Conservation (phyloP, 2,113 vertebrate species). For the Lagenorhynchus albirostris region DNA sequence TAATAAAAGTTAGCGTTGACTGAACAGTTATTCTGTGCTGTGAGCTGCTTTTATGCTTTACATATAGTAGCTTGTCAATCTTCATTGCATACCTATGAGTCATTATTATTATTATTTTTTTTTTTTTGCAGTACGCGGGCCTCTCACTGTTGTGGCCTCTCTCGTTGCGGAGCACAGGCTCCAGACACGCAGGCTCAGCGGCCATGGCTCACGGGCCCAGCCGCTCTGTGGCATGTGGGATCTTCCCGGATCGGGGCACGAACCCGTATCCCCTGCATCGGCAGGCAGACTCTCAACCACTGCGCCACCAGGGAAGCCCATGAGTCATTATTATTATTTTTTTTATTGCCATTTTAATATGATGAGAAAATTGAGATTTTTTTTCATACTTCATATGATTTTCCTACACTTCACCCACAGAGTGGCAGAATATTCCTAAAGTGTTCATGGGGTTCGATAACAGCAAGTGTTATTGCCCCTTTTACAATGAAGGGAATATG, state of each 20-base stretch:
- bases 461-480: neutral
- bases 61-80: neutral
- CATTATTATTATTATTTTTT: neutral
- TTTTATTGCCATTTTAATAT: neutral
- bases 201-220: no score
- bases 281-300: no score
- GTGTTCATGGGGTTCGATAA: neutral
- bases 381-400: neutral
- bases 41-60: neutral
- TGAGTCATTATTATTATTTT: neutral
- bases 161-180: no score
- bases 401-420: neutral
- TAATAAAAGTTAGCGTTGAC: neutral
- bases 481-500: neutral
- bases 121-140: no score
- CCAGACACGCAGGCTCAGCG: no score
- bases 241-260: no score
- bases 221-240: no score
- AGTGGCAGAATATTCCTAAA: neutral
- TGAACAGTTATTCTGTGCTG: neutral
- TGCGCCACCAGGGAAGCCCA: no score
- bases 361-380: neutral
- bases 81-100: neutral
- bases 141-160: no score
- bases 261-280: no score